Conservation (phyloP, 2,113 vertebrate species). For the Panurus biarmicus region DNA sequence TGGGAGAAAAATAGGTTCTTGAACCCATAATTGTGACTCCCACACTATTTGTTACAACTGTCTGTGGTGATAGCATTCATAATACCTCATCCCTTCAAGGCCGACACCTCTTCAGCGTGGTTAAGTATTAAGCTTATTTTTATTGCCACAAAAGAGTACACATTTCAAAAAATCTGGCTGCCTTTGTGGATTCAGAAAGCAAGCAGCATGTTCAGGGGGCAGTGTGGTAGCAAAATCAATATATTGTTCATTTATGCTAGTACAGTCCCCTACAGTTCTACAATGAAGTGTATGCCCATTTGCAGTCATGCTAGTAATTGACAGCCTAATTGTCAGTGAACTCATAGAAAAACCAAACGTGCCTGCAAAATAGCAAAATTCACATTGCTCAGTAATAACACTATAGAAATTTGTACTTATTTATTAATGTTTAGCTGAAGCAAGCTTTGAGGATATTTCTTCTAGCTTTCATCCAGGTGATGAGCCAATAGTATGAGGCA, state of each 20-base stretch:
- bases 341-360: background rate
- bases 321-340: background rate
- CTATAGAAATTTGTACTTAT: background rate
- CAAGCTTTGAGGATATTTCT: background rate
- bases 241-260: background rate
- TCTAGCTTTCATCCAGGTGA: background rate
- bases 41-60: conserved; percentile 69
- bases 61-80: conserved; percentile 58
- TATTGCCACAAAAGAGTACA: background rate
- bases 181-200: background rate
- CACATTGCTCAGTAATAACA: background rate
- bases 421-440: background rate
- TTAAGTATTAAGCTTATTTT: conserved; percentile 14
- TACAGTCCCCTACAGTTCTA: background rate
- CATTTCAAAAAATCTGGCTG: background rate
- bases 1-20: conserved; percentile 70
- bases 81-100: conserved; percentile 50
- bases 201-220: background rate
- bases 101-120: background rate
- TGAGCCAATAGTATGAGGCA: background rate
- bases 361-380: background rate
- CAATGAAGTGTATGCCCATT: background rate
- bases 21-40: conserved; percentile 74
- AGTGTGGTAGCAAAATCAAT: background rate
- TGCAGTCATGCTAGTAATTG: background rate